Evolutionary conservation across 2,797 vertebrate genomes (phyloP).

Genomic region (Semaprochilodus insignis): DNA sequence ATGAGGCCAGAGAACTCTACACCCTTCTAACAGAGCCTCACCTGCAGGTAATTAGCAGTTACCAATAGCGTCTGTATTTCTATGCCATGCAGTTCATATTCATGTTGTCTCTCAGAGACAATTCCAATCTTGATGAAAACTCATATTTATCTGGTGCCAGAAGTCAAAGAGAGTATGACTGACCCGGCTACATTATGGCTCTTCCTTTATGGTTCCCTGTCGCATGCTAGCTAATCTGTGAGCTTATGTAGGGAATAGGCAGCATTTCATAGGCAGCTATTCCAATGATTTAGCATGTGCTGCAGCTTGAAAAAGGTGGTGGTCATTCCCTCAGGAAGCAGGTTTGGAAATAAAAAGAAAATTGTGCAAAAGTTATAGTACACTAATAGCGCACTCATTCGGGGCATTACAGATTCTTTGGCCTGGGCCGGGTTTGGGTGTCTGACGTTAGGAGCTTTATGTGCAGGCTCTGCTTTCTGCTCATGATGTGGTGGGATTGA

Average conservation of each 20-base stretch:
- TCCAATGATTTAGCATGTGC: too few relatives aligned
- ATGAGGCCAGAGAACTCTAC: slow-evolving; percentile 87
- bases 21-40: slow-evolving; percentile 83
- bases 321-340: too few relatives aligned
- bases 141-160: too few relatives aligned
- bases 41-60: slow-evolving; percentile 78
- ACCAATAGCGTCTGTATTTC: background rate
- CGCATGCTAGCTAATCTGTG: too few relatives aligned
- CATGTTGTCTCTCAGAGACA: background rate
- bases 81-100: background rate
- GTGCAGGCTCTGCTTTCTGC: slow-evolving; percentile 89
- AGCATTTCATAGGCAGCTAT: background rate
- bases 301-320: too few relatives aligned
- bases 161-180: too few relatives aligned
- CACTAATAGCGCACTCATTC: background rate
- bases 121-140: background rate
- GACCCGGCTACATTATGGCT: too few relatives aligned
- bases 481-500: slow-evolving; percentile 92
- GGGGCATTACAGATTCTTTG: background rate
- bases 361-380: too few relatives aligned
- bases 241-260: too few relatives aligned
- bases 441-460: background rate
- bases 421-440: background rate
- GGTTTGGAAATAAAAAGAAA: too few relatives aligned
- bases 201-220: too few relatives aligned